A percentile compares a stretch with the other conserved stretches of the same genome.
These are phyloP conservation scores for Chrysotoxum bicinctum DNA, from an alignment of 2,888 invertebrate species.

Conservation along the genomic window DNA sequence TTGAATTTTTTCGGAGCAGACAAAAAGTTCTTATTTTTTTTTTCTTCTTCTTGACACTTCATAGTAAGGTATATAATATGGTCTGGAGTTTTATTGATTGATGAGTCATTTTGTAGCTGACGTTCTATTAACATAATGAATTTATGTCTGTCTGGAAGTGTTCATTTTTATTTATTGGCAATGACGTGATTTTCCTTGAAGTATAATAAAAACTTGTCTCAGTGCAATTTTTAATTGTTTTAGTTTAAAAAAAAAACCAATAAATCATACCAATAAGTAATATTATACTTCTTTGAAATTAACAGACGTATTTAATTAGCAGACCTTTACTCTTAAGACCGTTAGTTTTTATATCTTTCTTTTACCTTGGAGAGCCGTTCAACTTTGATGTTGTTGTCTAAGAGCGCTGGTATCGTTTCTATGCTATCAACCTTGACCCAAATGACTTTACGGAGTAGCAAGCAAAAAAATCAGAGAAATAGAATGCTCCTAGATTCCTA, in stretches of 20 bases:
- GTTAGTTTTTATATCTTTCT: no score
- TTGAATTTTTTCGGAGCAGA: conserved; percentile 19
- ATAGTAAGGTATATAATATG: conserved; percentile 1
- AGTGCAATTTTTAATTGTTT: background rate
- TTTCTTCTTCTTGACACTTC: conserved; percentile 9
- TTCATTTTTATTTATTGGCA: conserved; percentile 5
- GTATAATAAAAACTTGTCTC: background rate
- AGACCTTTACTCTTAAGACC: no score
- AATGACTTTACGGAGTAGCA: no score
- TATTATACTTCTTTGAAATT: no score
- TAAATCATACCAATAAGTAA: background rate
- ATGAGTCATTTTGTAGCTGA: conserved; percentile 32
- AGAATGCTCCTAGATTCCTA: no score
- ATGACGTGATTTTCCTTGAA: conserved; percentile 7
- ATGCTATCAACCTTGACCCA: no score
- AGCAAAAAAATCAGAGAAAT: no score
- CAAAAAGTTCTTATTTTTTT: conserved; percentile 10
- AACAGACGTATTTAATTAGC: no score
- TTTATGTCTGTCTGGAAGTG: conserved; percentile 27
- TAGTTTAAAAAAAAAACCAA: background rate
- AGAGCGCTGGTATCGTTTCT: no score
- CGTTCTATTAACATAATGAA: conserved; percentile 31
- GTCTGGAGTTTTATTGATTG: conserved; percentile 29
- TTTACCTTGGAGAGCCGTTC: no score
- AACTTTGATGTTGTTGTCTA: no score